phyloP scores from a whole-genome alignment of 1,140 invertebrate species.

The Mamestra configurata region DNA sequence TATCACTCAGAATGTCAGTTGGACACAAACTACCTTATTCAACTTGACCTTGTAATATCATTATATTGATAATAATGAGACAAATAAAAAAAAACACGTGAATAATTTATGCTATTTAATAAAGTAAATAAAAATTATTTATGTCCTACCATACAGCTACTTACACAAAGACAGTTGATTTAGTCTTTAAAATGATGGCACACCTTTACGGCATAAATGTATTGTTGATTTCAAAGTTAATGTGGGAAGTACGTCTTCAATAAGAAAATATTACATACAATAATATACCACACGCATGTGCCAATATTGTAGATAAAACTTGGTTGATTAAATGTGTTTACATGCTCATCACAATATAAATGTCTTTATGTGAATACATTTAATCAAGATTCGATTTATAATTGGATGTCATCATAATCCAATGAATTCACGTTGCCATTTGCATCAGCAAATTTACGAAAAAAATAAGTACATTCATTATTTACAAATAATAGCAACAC shows the following conservation, averaged over 20 bases:
- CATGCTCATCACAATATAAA: not conserved
- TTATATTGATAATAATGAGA: no score
- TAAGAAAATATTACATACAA: not conserved
- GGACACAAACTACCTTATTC: no score
- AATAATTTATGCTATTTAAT: conserved; percentile 53
- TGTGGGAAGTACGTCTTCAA: not conserved
- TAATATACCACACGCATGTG: not conserved
- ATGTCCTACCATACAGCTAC: conserved; percentile 21
- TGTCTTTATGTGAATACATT: not conserved
- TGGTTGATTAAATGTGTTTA: not conserved
- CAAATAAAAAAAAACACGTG: conserved; percentile 13
- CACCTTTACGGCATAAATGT: conserved; percentile 8
- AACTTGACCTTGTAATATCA: no score
- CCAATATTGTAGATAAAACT: not conserved
- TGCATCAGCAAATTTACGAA: not conserved
- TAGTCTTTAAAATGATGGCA: conserved; percentile 45
- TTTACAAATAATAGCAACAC: conserved; percentile 1
- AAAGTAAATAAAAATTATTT: conserved; percentile 42
- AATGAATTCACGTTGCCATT: not conserved
- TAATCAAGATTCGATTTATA: no score
- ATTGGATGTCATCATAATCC: no score
- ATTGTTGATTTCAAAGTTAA: not conserved
- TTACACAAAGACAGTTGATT: conserved; percentile 30
- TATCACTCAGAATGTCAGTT: no score
- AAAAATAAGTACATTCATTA: conserved; percentile 2